Evolutionary conservation across 2,888 invertebrate genomes (phyloP).

Genomic region (Metopia argyrocephala): DNA sequence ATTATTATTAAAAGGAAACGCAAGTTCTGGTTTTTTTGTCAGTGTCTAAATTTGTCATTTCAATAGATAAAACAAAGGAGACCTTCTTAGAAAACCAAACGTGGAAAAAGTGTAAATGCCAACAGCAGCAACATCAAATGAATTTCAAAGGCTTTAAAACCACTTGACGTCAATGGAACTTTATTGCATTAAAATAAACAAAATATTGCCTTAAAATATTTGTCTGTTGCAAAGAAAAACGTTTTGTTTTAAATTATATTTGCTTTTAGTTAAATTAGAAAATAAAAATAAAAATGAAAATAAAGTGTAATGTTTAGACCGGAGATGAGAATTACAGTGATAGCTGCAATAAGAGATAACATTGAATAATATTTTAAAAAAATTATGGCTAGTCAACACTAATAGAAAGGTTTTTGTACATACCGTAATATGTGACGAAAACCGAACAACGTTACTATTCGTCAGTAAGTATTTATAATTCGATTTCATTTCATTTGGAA

Average conservation of each 20-base stretch:
- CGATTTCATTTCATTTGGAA: too few relatives aligned
- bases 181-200: slow-evolving; percentile 23
- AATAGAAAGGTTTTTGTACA: too few relatives aligned
- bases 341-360: too few relatives aligned
- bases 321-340: slow-evolving; percentile 11
- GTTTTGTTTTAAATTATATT: slow-evolving; percentile 21
- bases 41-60: background rate
- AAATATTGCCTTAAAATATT: background rate
- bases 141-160: background rate
- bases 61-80: background rate
- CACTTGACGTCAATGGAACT: slow-evolving; percentile 22
- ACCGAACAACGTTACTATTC: too few relatives aligned
- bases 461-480: too few relatives aligned
- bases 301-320: too few relatives aligned
- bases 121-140: background rate
- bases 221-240: too few relatives aligned
- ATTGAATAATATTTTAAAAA: too few relatives aligned
- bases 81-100: background rate
- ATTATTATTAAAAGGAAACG: background rate
- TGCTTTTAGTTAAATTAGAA: slow-evolving; percentile 30
- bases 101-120: slow-evolving; percentile 6
- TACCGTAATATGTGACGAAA: too few relatives aligned
- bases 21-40: background rate
- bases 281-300: background rate
- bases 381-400: too few relatives aligned